Percentiles rank a stretch among this genome's conserved stretches.
These are phyloP conservation scores for Meiosimyza platycephala DNA, from an alignment of 2,888 invertebrate species.

Conservation along the genomic window DNA sequence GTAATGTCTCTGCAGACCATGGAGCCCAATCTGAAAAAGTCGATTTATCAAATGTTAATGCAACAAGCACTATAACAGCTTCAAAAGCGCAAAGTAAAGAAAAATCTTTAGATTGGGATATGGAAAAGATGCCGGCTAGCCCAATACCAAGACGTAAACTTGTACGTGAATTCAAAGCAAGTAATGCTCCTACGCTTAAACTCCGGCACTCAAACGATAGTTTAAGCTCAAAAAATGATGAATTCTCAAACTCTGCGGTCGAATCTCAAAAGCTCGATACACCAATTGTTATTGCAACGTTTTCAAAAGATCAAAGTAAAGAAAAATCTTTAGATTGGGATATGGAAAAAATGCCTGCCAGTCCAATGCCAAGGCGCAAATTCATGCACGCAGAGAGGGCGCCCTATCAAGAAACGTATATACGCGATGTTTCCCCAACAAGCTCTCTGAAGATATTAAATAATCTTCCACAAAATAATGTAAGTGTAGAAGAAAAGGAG, in stretches of 20 bases:
- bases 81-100: conserved; percentile 49
- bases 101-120: conserved; percentile 55
- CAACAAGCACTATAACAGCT: too few species aligned
- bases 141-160: conserved; percentile 56
- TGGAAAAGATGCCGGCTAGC: conserved; percentile 54
- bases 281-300: conserved; percentile 33
- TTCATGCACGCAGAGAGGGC: conserved; percentile 41
- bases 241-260: too few species aligned
- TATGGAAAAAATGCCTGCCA: conserved; percentile 53
- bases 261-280: too few species aligned
- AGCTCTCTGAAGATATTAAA: conserved; percentile 54
- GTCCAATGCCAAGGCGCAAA: conserved; percentile 57
- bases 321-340: conserved; percentile 55
- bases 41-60: too few species aligned
- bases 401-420: conserved; percentile 14
- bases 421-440: conserved; percentile 47
- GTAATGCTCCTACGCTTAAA: too few species aligned
- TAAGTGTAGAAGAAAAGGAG: conserved; percentile 42
- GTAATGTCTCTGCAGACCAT: too few species aligned
- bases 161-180: conserved; percentile 25
- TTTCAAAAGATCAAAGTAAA: conserved; percentile 47
- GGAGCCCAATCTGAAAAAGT: too few species aligned
- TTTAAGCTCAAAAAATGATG: too few species aligned
- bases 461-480: conserved; percentile 46
- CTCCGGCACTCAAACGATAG: too few species aligned